Evolutionary conservation across 2,888 invertebrate genomes (phyloP).

Genomic region (Trachelus troglodyta): DNA sequence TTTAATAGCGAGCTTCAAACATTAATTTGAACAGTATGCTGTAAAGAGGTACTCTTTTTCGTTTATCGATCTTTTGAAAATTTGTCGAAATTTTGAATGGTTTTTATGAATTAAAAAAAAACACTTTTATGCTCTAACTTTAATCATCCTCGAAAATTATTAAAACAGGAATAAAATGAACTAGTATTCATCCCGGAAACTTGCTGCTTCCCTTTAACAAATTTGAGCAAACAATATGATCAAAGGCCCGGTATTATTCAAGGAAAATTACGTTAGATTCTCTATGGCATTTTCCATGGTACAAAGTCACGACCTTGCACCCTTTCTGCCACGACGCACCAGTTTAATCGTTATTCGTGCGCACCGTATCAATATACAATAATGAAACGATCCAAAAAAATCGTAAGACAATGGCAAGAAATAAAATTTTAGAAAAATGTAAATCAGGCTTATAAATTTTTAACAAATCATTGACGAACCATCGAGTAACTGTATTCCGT

Average conservation of each 20-base stretch:
- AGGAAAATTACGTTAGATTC: background rate
- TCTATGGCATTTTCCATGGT: background rate
- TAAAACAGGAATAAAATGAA: background rate
- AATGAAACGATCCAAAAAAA: background rate
- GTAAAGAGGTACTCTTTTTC: background rate
- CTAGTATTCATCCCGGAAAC: background rate
- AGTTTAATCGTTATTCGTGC: background rate
- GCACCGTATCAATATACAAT: background rate
- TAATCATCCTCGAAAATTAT: background rate
- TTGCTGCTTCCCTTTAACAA: background rate
- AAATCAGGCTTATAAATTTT: background rate
- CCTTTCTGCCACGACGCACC: background rate
- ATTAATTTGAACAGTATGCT: background rate
- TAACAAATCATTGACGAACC: background rate
- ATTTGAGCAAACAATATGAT: background rate
- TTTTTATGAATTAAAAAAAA: background rate
- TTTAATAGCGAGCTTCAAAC: background rate
- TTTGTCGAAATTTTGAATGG: background rate
- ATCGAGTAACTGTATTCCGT: background rate
- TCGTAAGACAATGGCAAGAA: background rate
- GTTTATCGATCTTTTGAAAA: background rate
- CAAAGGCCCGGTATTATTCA: background rate
- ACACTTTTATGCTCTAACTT: background rate
- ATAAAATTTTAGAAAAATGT: background rate
- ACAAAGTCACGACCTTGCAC: background rate